phyloP scores from a whole-genome alignment of 2,888 invertebrate genomes.

The Eurytoma californica region DNA sequence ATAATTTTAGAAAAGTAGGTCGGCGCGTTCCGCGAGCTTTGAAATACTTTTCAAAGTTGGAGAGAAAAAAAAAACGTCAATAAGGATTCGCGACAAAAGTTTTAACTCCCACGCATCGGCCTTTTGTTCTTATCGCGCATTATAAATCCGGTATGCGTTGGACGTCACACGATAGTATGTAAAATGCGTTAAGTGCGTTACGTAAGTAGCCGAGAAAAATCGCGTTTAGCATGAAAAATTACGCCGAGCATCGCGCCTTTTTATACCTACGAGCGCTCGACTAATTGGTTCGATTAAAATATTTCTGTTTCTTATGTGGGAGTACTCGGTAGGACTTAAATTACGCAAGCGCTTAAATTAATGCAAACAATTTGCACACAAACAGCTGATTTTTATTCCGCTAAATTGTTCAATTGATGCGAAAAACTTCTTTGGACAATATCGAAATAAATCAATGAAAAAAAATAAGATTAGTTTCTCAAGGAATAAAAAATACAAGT shows the following conservation, averaged over 20 bases:
- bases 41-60: background rate
- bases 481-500: too few relatives aligned
- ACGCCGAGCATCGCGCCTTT: too few relatives aligned
- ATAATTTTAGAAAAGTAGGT: slow-evolving; percentile 2
- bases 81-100: slow-evolving; percentile 1
- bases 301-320: too few relatives aligned
- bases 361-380: slow-evolving; percentile 13
- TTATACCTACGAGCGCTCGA: too few relatives aligned
- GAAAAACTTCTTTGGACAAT: background rate
- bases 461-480: too few relatives aligned
- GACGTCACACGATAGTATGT: too few relatives aligned
- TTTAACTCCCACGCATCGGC: slow-evolving; percentile 1
- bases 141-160: background rate
- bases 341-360: background rate
- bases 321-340: too few relatives aligned
- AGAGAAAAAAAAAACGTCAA: background rate
- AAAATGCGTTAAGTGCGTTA: too few relatives aligned
- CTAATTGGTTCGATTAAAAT: too few relatives aligned
- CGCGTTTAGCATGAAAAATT: too few relatives aligned
- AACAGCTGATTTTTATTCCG: background rate
- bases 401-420: background rate
- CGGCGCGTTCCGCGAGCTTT: background rate
- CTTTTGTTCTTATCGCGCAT: background rate
- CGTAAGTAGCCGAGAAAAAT: too few relatives aligned
- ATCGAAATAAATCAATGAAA: too few relatives aligned